phyloP scores from a whole-genome alignment of 2,113 vertebrate species.

The Notothenia coriiceps region DNA sequence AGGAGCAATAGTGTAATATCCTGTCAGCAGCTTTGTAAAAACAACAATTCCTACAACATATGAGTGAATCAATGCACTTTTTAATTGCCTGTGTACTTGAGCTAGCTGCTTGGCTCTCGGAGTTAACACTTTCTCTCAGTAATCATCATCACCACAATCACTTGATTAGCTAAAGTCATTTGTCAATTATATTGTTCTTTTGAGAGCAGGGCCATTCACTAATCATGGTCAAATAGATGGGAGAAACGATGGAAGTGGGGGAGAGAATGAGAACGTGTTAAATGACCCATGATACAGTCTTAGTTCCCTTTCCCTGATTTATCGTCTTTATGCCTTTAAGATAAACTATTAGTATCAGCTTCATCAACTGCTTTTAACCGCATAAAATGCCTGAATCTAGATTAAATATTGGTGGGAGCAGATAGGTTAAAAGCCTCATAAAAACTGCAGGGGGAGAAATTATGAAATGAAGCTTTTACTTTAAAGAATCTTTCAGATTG shows the following conservation, averaged over 20 bases:
- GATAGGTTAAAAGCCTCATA: conserved; percentile 66
- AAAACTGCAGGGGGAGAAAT: conserved; percentile 47
- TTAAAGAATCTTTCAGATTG: conserved; percentile 7
- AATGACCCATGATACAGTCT: conserved; percentile 67
- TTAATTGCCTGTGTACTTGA: conserved; percentile 23
- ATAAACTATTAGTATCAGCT: conserved; percentile 68
- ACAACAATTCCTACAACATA: neutral
- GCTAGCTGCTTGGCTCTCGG: conserved; percentile 15
- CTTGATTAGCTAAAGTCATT: conserved; percentile 68
- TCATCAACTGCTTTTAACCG: conserved; percentile 61
- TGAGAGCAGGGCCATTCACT: conserved; percentile 49
- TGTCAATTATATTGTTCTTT: conserved; percentile 65
- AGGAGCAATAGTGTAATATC: conserved; percentile 11
- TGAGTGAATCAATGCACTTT: conserved; percentile 4
- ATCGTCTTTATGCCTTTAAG: conserved; percentile 65
- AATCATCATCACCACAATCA: conserved; percentile 53
- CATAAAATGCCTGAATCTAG: conserved; percentile 43
- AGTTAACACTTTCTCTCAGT: conserved; percentile 31
- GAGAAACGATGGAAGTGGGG: conserved; percentile 37
- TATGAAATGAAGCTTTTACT: conserved; percentile 47
- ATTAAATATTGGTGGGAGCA: conserved; percentile 39
- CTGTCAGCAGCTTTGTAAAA: neutral
- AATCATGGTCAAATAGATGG: conserved; percentile 65
- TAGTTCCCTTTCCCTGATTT: conserved; percentile 58
- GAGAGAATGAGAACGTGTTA: conserved; percentile 48